Evolutionary conservation across 2,888 invertebrate genomes (phyloP).

Genomic region (Rhogogaster chlorosoma): DNA sequence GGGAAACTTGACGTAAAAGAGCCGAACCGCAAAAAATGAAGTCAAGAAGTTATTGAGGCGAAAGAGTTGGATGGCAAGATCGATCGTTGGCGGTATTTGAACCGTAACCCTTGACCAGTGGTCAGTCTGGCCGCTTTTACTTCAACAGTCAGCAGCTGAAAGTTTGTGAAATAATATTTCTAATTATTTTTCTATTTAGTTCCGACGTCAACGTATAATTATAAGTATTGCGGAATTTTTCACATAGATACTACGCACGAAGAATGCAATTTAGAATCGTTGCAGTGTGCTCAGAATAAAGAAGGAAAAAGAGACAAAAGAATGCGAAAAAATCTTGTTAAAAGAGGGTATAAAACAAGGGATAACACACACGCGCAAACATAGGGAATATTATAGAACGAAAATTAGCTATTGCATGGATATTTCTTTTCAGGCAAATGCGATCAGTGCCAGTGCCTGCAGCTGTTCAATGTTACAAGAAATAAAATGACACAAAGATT

Average conservation of each 20-base stretch:
- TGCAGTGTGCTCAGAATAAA: neutral
- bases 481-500: neutral
- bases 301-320: neutral
- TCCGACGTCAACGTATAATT: neutral
- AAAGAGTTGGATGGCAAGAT: constrained; percentile 43
- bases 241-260: neutral
- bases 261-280: neutral
- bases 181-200: neutral
- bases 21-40: constrained; percentile 28
- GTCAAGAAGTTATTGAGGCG: constrained; percentile 34
- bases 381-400: neutral
- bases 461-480: neutral
- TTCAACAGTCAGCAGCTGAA: neutral
- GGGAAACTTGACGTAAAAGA: constrained; percentile 32
- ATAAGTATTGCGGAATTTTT: neutral
- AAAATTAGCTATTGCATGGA: neutral
- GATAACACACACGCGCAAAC: neutral
- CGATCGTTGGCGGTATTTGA: constrained; percentile 36
- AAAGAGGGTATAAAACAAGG: neutral
- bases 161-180: neutral
- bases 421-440: neutral
- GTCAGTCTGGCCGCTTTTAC: neutral
- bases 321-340: neutral
- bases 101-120: constrained; percentile 21
- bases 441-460: neutral